Base-by-base conservation (phyloP, 2,888 invertebrate genomes). In the Cryptus armator region DNA sequence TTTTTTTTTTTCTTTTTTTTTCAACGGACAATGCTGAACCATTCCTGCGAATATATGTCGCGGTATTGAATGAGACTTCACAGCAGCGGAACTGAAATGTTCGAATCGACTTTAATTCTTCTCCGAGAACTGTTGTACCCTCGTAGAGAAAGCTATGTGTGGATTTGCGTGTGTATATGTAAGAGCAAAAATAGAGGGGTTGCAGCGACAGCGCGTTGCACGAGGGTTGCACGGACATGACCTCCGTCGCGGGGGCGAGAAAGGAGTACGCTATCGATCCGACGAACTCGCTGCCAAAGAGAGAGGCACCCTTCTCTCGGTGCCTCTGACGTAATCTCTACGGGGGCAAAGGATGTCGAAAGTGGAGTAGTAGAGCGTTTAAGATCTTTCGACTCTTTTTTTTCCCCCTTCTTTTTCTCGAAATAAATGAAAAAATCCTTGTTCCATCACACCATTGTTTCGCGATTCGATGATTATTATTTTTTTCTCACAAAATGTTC, bases 231-330 rank as follows among this genome's bases (percentile, higher is more conserved):
- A 87, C 82, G 80, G 75, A 53, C 81, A 86, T 81, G 87, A 86
- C 83, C 86, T 84, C 84, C 83, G 79, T 67, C 77, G 77, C 72
- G 87, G 84, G 67, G 53, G 62, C 51, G 67, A 85, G 87, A 88
- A 89, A 89, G 87, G 90, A 85, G 84, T 66, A 71, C 75, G 86
- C 87, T 92, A 92, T 92, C 88, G 92, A 92, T 91, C 91, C 88
- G 87, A 66, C 76, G 85, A 88, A 88, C 82, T 76, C 84, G 85
- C 86, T 90, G 89, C 88, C 88, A 88, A 90, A 91, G 89, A 87
- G 37, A 84, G 48, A 64, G 53, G 79, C 62, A 51, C 70, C 64
- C 67, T 76, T 70, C 62, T 66, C 37, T 24, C 53, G 43, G 56
- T 56, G 56, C 87, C 87, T 88, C 67, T 84, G 84, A 81, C 84